phyloP scores from a whole-genome alignment of 2,888 invertebrate genomes.

The Blomia tropicalis region DNA sequence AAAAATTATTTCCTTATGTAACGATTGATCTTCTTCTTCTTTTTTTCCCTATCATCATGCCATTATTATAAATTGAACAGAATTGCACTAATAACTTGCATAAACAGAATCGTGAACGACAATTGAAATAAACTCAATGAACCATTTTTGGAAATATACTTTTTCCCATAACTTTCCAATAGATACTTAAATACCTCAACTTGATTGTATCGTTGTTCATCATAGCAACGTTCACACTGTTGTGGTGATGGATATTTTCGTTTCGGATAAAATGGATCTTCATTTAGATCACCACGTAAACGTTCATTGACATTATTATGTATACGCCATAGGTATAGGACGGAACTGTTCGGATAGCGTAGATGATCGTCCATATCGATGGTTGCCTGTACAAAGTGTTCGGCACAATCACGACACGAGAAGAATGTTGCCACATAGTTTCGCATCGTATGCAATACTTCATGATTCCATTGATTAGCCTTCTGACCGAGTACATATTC shows the following conservation, averaged over 20 bases:
- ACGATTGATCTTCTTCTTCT: too few relatives aligned
- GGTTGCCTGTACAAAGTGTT: constrained; percentile 78
- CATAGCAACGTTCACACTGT: constrained; percentile 51
- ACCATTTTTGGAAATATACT: neutral
- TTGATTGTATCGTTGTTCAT: constrained; percentile 9
- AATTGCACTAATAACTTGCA: too few relatives aligned
- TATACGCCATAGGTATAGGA: constrained; percentile 41
- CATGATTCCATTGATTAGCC: constrained; percentile 39
- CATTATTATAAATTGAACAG: too few relatives aligned
- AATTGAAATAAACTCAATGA: too few relatives aligned
- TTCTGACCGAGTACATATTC: constrained; percentile 37
- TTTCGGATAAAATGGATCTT: constrained; percentile 79
- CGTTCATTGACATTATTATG: constrained; percentile 48
- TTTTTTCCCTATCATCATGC: too few relatives aligned
- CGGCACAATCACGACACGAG: constrained; percentile 72
- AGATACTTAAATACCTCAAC: constrained; percentile 12
- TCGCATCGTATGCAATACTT: constrained; percentile 62
- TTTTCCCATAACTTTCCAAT: neutral
- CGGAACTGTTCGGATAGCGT: constrained; percentile 50
- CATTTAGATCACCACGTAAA: constrained; percentile 35
- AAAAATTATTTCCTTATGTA: too few relatives aligned
- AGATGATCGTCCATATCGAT: constrained; percentile 51
- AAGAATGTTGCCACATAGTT: constrained; percentile 80
- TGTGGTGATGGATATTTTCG: constrained; percentile 52
- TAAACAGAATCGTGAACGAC: too few relatives aligned